Evolutionary conservation across 2,113 vertebrate genomes (phyloP).

Genomic region (Benthochromis sp.): DNA sequence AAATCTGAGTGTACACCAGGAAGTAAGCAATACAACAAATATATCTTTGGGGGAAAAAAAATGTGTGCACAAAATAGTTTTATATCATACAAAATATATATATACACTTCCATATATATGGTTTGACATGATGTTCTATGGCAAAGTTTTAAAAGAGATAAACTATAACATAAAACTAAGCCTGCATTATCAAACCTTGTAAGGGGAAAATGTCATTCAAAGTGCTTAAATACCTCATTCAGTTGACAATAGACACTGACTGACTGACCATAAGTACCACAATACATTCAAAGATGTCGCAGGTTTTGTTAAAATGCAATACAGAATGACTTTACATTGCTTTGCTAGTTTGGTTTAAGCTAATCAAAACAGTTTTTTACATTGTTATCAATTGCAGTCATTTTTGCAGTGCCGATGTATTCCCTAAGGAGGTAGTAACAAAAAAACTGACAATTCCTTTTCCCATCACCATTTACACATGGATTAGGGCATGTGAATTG

Average conservation of each 20-base stretch:
- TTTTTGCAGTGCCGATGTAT: constrained; percentile 25
- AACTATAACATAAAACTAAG: constrained; percentile 22
- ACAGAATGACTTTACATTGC: neutral
- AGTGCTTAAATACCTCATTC: constrained; percentile 57
- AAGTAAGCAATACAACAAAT: constrained; percentile 25
- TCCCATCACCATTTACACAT: neutral
- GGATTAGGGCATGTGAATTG: constrained; percentile 15
- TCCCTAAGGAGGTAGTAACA: constrained; percentile 51
- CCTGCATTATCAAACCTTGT: constrained; percentile 45
- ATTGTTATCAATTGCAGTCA: constrained; percentile 37
- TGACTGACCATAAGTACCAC: constrained; percentile 46
- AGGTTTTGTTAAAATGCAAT: neutral
- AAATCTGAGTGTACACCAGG: constrained; percentile 18
- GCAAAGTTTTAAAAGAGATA: constrained; percentile 27
- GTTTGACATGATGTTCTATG: constrained; percentile 19
- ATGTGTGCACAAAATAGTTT: constrained; percentile 49
- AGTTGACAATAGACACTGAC: constrained; percentile 33
- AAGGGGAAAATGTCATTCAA: constrained; percentile 44
- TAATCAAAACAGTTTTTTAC: constrained; percentile 16
- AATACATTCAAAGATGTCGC: constrained; percentile 62
- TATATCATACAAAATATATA: constrained; percentile 42
- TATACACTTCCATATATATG: constrained; percentile 18
- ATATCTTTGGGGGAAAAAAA: neutral
- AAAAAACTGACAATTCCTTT: constrained; percentile 34
- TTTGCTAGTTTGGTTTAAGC: constrained; percentile 38